Conservation (phyloP, 2,797 vertebrate species). For the Sus cebifrons region DNA sequence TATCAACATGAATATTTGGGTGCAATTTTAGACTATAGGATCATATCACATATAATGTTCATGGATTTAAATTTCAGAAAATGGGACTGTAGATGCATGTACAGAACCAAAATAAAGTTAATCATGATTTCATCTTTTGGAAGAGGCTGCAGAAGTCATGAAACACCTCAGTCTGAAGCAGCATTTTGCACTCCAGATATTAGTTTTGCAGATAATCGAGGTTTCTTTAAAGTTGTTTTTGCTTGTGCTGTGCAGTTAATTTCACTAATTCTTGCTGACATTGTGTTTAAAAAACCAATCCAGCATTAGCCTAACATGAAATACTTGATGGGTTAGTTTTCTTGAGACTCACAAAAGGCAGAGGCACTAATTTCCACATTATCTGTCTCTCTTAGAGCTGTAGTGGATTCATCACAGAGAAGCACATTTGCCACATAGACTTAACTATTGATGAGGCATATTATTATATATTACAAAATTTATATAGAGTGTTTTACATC, state of each 20-base stretch:
- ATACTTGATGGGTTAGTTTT: neutral
- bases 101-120: constrained; percentile 4
- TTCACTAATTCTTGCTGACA: constrained; percentile 55
- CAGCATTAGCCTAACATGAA: neutral
- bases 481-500: neutral
- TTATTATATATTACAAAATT: constrained; percentile 18
- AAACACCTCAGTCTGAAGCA: neutral
- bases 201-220: constrained; percentile 20
- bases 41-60: neutral
- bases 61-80: constrained; percentile 27
- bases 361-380: neutral
- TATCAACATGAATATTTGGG: neutral
- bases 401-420: neutral
- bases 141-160: neutral
- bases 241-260: neutral
- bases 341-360: neutral
- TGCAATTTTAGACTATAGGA: neutral
- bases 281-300: constrained; percentile 23
- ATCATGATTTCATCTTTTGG: neutral
- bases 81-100: neutral
- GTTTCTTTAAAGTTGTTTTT: neutral
- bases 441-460: neutral
- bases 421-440: neutral
- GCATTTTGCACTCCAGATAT: neutral
- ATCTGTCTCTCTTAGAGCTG: neutral